Conservation (phyloP, 2,888 invertebrate genomes). For the Drosophila mulleri region DNA sequence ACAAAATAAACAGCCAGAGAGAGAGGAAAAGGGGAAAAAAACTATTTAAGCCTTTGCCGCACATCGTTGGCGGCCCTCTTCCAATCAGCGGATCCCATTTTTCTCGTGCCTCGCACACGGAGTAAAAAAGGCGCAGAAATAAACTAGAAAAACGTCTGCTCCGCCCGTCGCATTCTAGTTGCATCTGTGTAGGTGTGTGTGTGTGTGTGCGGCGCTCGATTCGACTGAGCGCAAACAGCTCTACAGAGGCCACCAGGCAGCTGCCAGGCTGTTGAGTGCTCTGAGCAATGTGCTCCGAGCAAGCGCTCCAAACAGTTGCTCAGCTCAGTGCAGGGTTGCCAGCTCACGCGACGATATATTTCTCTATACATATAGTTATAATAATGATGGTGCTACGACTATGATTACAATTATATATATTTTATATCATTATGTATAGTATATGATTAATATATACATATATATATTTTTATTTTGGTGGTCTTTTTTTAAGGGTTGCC, state of each 20-base stretch:
- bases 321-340: conserved; percentile 38
- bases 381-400: too few relatives aligned
- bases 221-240: conserved; percentile 41
- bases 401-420: too few relatives aligned
- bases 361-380: too few relatives aligned
- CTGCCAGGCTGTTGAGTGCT: conserved; percentile 10
- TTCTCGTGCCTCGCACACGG: conserved; percentile 51
- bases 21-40: conserved; percentile 11
- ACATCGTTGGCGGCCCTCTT: conserved; percentile 65
- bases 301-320: conserved; percentile 18
- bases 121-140: conserved; percentile 67
- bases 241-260: conserved; percentile 8
- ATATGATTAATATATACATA: too few relatives aligned
- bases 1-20: not conserved
- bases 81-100: conserved; percentile 78
- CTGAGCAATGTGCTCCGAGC: conserved; percentile 26
- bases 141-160: conserved; percentile 81
- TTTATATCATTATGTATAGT: too few relatives aligned
- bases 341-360: not conserved
- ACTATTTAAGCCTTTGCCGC: conserved; percentile 67
- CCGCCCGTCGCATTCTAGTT: conserved; percentile 62
- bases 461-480: too few relatives aligned
- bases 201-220: conserved; percentile 24
- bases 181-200: conserved; percentile 12
- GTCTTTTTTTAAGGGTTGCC: too few relatives aligned